A percentile compares a stretch with the other conserved stretches of the same genome.
Conservation (phyloP, 2,888 invertebrate species). For the Hypercompe scribonia region DNA sequence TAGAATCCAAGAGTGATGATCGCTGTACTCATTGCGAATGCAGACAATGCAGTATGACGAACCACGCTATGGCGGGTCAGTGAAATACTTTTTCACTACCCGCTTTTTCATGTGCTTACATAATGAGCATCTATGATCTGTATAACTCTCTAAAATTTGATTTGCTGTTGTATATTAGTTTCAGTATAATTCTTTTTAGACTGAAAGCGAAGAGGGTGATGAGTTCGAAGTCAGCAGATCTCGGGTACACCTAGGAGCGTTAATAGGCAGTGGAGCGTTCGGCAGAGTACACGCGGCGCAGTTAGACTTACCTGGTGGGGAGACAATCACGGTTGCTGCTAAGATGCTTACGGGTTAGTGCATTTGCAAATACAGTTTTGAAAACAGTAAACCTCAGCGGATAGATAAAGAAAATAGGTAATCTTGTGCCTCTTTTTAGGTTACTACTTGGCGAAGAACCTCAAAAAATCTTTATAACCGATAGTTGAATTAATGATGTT, state of each 20-base stretch:
- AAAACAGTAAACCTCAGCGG: background rate
- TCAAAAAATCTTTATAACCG: too few species aligned
- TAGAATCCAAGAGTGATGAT: too few species aligned
- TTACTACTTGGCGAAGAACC: too few species aligned
- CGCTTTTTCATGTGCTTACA: background rate
- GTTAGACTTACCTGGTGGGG: slow-evolving; percentile 84
- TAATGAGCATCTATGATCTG: background rate
- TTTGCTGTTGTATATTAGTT: background rate
- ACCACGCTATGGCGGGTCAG: too few species aligned
- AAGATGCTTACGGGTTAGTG: slow-evolving; percentile 90
- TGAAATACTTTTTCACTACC: too few species aligned
- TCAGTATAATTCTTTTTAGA: slow-evolving; percentile 45
- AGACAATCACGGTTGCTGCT: slow-evolving; percentile 88
- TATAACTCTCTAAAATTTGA: background rate
- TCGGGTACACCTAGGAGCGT: slow-evolving; percentile 80
- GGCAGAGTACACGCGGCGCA: slow-evolving; percentile 90
- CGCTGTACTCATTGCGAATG: too few species aligned
- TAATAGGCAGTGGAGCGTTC: slow-evolving; percentile 92
- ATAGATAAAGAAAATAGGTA: too few species aligned
- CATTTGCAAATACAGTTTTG: background rate
- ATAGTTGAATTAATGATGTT: too few species aligned
- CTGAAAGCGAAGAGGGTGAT: slow-evolving; percentile 67
- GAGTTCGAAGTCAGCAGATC: slow-evolving; percentile 82
- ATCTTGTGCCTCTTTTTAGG: too few species aligned
- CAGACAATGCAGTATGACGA: too few species aligned